Evolutionary conservation across 2,797 vertebrate genomes (phyloP).

Genomic region (Lates japonicus): DNA sequence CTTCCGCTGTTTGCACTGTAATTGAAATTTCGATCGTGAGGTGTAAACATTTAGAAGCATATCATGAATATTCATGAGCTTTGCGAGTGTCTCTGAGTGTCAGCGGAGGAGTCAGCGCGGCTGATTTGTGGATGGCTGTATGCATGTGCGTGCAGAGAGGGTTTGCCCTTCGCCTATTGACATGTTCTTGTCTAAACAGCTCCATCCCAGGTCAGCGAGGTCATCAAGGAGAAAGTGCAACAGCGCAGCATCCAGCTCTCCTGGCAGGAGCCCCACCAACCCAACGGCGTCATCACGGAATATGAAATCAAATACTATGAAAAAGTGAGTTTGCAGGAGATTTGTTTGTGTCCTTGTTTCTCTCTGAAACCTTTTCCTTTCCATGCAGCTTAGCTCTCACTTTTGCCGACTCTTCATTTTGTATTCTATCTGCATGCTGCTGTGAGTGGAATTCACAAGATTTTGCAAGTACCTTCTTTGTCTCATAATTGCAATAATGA

Average conservation of each 20-base stretch:
- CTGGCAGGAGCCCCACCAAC: slow-evolving; percentile 98
- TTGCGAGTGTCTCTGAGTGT: slow-evolving; percentile 80
- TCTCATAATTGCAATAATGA: slow-evolving; percentile 83
- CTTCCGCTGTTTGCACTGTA: slow-evolving; percentile 90
- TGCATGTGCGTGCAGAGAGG: slow-evolving; percentile 3
- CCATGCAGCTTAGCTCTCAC: slow-evolving; percentile 18
- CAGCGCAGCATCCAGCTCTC: slow-evolving; percentile 96
- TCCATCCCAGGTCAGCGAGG: slow-evolving; percentile 97
- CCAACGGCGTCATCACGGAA: slow-evolving; percentile 98
- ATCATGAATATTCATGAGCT: slow-evolving; percentile 91
- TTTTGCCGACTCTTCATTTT: slow-evolving; percentile 49
- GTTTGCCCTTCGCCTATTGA: slow-evolving; percentile 51
- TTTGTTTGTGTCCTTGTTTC: slow-evolving; percentile 18
- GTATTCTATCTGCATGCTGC: slow-evolving; percentile 55
- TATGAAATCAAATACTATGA: slow-evolving; percentile 99
- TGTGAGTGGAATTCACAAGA: slow-evolving; percentile 64
- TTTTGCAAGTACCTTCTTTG: slow-evolving; percentile 71
- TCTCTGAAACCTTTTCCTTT: background rate
- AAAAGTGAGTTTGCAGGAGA: slow-evolving; percentile 89
- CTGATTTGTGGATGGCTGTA: slow-evolving; percentile 76
- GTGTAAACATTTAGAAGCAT: slow-evolving; percentile 89
- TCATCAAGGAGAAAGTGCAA: slow-evolving; percentile 96
- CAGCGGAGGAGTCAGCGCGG: slow-evolving; percentile 74
- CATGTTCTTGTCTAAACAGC: slow-evolving; percentile 90
- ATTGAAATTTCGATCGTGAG: slow-evolving; percentile 91